Base-by-base conservation (phyloP, 1,140 invertebrate genomes). In the Leptinotarsa lineolata region DNA sequence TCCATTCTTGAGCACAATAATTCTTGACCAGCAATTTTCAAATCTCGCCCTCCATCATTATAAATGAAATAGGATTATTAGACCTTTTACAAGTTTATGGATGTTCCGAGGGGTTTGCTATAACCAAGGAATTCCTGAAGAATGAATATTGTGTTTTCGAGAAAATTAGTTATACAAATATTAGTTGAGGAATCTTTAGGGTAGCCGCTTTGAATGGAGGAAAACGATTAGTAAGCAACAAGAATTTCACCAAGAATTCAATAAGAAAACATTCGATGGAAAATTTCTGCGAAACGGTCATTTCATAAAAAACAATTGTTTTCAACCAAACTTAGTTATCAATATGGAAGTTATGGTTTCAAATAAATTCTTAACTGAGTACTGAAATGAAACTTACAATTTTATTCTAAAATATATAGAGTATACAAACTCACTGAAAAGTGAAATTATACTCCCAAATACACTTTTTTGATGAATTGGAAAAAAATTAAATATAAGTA, bases 31-130 rank as follows among this genome's bases (percentile, higher is more conserved):
- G 63, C 63, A 30, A 65, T 65, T 65, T 65, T 65, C 16, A 24
- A 65, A 65, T 21, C 24, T 65, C 63, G 24, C 63, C 63, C 63
- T 39, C 63, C 24, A 39, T 65, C 24, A 65, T 65, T 65, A 67
- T 54, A 54, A 54, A 15, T 54, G n/a, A 18, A 54, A 54, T 15
- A 54, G 48, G 48, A 54, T 54, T 39, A 39, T 39, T 54, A 54
- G 48, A 18, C 48, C 48, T 54, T 54, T 18, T 0, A 54, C 15
- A 16, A 54, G 15, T 54, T 15, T 18, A 5, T 18, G 48, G n/a
- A 54, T 54, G n/a, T 54, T 16, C 13, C 6, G 48, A n/a, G 48
- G 48, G 48, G n/a, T 54, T 15, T 3, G 48, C 4, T 18, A 16
- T 18, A 18, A 54, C 48, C 48, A 18, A 54, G 48, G 48, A 54